Evolutionary conservation across 2,888 invertebrate species (phyloP).

Genomic region (Drosophila nr. perissopoda): DNA sequence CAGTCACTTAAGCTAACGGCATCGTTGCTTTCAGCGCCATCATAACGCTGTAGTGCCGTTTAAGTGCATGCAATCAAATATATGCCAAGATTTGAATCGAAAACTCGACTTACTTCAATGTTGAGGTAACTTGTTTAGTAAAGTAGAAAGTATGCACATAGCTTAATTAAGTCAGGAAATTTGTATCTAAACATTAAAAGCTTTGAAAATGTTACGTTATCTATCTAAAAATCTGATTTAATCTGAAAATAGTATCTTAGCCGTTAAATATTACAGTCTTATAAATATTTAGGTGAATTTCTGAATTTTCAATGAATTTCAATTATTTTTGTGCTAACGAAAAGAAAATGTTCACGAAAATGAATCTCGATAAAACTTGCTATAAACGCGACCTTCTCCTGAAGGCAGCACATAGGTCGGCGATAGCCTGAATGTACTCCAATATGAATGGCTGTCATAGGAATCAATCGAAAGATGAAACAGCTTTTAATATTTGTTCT

Average conservation of each 20-base stretch:
- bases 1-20: conserved; percentile 22
- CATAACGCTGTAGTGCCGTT: conserved; percentile 24
- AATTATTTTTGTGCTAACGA: no score
- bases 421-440: not conserved
- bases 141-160: not conserved
- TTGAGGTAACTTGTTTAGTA: not conserved
- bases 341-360: no score
- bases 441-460: not conserved
- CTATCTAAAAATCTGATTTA: not conserved
- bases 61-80: conserved; percentile 60
- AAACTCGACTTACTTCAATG: not conserved
- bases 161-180: not conserved
- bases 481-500: not conserved
- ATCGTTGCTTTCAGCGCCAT: conserved; percentile 10
- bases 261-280: no score
- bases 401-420: not conserved
- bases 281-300: no score
- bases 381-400: no score
- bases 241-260: not conserved
- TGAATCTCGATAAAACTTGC: not conserved
- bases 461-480: not conserved
- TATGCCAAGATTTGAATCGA: conserved; percentile 3
- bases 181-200: not conserved
- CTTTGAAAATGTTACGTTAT: not conserved
- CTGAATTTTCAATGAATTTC: no score